Conservation (phyloP, 2,888 invertebrate genomes). For the Ichneumon xanthorius region DNA sequence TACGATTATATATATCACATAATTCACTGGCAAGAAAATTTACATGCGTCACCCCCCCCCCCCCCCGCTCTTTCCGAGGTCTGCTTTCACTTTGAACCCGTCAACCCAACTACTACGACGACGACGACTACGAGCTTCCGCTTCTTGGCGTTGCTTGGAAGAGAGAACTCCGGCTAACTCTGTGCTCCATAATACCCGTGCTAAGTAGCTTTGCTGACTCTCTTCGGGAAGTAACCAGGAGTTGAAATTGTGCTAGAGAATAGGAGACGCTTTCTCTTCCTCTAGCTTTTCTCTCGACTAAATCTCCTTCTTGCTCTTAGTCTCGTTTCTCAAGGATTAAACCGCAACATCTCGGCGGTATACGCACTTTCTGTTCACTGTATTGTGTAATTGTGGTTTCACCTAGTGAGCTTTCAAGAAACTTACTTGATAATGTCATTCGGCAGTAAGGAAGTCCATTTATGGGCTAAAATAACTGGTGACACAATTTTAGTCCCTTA, state of each 20-base stretch:
- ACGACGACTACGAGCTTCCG: constrained; percentile 63
- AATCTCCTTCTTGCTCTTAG: constrained; percentile 54
- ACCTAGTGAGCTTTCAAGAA: constrained; percentile 67
- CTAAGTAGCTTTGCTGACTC: constrained; percentile 68
- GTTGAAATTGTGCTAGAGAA: constrained; percentile 62
- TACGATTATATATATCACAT: constrained; percentile 54
- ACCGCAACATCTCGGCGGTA: constrained; percentile 44
- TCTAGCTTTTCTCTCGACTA: constrained; percentile 54
- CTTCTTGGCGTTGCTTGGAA: constrained; percentile 48
- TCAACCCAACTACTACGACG: constrained; percentile 59
- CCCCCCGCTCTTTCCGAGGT: constrained; percentile 42
- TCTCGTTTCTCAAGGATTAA: constrained; percentile 45
- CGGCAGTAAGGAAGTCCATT: neutral
- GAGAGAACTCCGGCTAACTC: constrained; percentile 65
- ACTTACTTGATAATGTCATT: constrained; percentile 68
- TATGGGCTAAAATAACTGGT: neutral
- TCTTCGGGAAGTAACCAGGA: constrained; percentile 55
- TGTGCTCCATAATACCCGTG: constrained; percentile 62
- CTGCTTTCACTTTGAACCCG: constrained; percentile 61
- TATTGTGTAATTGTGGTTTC: constrained; percentile 45
- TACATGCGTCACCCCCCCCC: constrained; percentile 62
- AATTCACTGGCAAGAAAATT: constrained; percentile 56
- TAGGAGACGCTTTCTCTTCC: constrained; percentile 58
- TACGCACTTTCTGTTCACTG: constrained; percentile 49
- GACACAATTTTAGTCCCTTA: neutral